Evolutionary conservation across 2,888 invertebrate species (phyloP), one percentile per base, ranked within the genome.

Genomic region (Baccha elongata): DNA sequence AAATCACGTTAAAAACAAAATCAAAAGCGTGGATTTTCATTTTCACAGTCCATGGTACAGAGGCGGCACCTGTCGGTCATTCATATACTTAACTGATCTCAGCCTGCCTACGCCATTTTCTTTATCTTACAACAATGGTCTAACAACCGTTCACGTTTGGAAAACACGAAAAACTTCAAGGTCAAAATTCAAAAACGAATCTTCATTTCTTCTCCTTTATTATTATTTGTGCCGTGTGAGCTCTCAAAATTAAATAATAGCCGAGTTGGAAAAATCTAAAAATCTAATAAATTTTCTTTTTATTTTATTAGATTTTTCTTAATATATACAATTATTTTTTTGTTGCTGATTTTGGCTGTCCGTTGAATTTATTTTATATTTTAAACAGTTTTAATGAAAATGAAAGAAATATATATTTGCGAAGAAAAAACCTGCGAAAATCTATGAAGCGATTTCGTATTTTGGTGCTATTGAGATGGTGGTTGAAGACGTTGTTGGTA

Each of bases 321-420:
- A 15, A 42, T 15, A 42, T 17, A 35, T n/a, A 19, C 11, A 21
- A 8, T 37, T 60, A 4, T 13, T 26, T 11, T 37, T 10, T 58
- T 60, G 60, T 50, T 74, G 68, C 64, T 48, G 17, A 53, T 78
- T 73, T 78, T 65, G 71, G 50, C 58, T 58, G 62, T 58, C 74
- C 58, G 69, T 80, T 74, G 80, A 74, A 80, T 74, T 60, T 74
- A 74, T 79, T 74, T 69, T 58, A 74, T 74, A 64, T 74, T 58
- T 64, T 74, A 80, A 80, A 80, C 80, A 80, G 26, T 68, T 75
- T 80, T 74, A 69, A 74, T 65, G 80, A 69, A 80, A 74, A 69
- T 55, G 35, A 80, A 73, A 71, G 74, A 69, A 40, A 15, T 48
- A 52, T 40, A 26, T 32, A 26, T 68, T 68, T 58, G 32, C 32